phyloP scores from a whole-genome alignment of 1,140 invertebrate species.

The Zaprionus vittiger region DNA sequence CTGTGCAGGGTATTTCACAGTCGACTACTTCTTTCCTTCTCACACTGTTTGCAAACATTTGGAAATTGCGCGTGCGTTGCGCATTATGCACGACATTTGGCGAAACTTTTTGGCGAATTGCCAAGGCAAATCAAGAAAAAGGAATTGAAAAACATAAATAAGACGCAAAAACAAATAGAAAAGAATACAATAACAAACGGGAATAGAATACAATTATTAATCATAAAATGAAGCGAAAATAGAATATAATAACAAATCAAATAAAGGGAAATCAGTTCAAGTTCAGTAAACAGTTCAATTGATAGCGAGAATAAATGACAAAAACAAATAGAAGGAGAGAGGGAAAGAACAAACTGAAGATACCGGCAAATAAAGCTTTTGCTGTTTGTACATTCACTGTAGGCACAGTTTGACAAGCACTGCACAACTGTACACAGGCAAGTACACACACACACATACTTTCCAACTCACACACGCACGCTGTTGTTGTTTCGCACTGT shows the following conservation, averaged over 20 bases:
- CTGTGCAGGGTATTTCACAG: neutral
- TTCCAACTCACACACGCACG: conserved; percentile 16
- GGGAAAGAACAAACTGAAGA: neutral
- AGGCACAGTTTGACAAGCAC: conserved; percentile 48
- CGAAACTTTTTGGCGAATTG: conserved; percentile 42
- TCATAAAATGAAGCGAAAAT: neutral
- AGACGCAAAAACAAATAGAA: neutral
- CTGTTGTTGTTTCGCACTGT: conserved; percentile 15
- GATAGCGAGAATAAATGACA: neutral
- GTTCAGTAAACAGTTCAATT: neutral
- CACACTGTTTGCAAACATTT: conserved; percentile 37
- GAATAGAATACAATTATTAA: neutral
- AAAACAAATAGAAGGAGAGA: neutral
- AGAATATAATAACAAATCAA: conserved; percentile 1
- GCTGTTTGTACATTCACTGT: neutral
- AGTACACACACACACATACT: neutral
- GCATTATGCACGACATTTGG: conserved; percentile 66
- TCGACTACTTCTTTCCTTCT: neutral
- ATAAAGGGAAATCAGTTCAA: neutral
- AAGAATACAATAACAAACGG: neutral
- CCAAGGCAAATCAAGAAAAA: neutral
- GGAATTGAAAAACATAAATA: neutral
- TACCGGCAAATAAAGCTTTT: conserved; percentile 16
- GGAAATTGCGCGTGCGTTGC: conserved; percentile 66
- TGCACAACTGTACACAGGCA: conserved; percentile 13